These are phyloP conservation scores for Marronus borbonicus DNA, from an alignment of 2,888 invertebrate genomes.

Conservation along the genomic window DNA sequence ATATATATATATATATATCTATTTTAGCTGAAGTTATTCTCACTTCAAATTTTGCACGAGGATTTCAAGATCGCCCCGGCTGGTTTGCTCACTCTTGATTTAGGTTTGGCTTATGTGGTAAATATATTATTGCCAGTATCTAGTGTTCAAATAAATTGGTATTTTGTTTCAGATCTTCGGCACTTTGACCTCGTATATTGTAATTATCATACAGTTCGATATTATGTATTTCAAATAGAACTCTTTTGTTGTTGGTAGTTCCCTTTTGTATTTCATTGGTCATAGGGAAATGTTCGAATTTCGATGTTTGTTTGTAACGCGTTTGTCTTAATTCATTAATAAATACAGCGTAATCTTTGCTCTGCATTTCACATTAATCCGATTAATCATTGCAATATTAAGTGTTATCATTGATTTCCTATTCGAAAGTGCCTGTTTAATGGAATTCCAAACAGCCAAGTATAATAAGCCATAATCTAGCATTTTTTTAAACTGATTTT, in stretches of 20 bases:
- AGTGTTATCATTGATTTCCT: too few relatives aligned
- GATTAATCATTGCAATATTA: too few relatives aligned
- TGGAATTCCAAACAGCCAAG: too few relatives aligned
- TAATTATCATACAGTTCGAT: constrained; percentile 49
- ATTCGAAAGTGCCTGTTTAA: too few relatives aligned
- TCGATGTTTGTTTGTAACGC: too few relatives aligned
- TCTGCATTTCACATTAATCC: too few relatives aligned
- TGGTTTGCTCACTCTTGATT: constrained; percentile 42
- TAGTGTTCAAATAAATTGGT: not conserved
- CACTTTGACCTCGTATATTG: constrained; percentile 41
- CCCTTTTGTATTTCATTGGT: too few relatives aligned
- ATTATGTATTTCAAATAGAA: constrained; percentile 36
- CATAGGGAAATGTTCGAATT: not conserved
- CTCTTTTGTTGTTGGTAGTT: not conserved
- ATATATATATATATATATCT: not conserved
- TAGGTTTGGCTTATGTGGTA: constrained; percentile 35
- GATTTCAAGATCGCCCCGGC: constrained; percentile 46
- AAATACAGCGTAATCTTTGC: too few relatives aligned
- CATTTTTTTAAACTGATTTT: too few relatives aligned
- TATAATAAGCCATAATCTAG: too few relatives aligned
- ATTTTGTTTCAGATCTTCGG: constrained; percentile 43
- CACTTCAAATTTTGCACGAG: constrained; percentile 40
- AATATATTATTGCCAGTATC: not conserved
- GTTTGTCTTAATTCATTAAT: too few relatives aligned
- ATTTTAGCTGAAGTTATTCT: constrained; percentile 34